phyloP scores from a whole-genome alignment of 2,113 vertebrate species.

The Dinomys branickii region DNA sequence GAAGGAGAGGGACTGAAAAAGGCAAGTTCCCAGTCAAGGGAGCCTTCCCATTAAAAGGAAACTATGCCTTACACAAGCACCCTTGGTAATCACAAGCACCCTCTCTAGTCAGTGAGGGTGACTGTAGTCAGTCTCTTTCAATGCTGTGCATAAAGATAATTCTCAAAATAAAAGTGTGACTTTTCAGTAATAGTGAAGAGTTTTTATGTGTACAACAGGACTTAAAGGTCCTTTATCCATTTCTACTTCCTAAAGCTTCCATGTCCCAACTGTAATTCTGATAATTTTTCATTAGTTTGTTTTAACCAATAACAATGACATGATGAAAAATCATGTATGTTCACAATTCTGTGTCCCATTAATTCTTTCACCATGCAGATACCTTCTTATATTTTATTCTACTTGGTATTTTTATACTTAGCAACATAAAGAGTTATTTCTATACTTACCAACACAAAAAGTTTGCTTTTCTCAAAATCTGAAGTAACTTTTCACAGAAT shows the following conservation, averaged over 20 bases:
- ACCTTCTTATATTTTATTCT: neutral
- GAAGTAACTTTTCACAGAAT: neutral
- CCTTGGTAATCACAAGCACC: neutral
- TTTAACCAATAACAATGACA: neutral
- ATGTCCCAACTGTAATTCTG: neutral
- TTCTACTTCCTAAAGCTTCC: neutral
- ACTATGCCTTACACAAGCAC: neutral
- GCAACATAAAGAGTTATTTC: neutral
- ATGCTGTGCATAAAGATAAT: neutral
- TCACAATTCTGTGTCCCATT: neutral
- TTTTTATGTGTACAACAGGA: neutral
- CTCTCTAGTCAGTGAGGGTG: neutral
- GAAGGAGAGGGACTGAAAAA: neutral
- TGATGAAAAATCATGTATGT: neutral
- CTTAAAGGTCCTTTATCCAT: neutral
- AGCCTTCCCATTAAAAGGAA: neutral
- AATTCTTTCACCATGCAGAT: neutral
- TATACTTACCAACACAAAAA: neutral
- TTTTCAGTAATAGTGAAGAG: neutral
- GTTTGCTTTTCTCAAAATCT: neutral
- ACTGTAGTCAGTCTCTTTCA: neutral
- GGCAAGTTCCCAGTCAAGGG: neutral
- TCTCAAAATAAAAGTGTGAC: constrained; percentile 3
- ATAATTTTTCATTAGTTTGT: neutral
- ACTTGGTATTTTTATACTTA: neutral